Base-by-base conservation (phyloP, 2,888 invertebrate genomes). In the Dusona sp. region DNA sequence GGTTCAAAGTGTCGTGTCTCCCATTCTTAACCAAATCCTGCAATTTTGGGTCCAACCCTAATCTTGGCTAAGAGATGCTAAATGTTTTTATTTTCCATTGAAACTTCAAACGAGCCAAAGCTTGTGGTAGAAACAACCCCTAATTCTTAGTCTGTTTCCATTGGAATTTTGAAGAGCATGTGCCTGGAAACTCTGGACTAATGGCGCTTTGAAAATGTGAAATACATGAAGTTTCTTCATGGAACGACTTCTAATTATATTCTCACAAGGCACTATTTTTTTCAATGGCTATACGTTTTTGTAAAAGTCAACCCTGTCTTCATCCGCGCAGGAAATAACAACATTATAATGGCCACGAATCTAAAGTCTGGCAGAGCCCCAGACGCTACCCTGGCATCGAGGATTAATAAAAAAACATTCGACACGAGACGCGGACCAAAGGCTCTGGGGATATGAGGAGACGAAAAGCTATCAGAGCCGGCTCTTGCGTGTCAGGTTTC, bases 401-500 rank as follows among this genome's bases (percentile, higher is more conserved):
- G 74, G 67, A 85, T 79, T 61, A 85, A 78, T 38, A 19, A 22
- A 72, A 54, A 42, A 57, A 51, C 22, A n/a, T 70, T 64, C 42
- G 77, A 64, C 68, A 36, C 74, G 75, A 75, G 67, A 64, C 36
- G 75, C 45, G 72, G 68, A 54, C 13, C 16, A 51, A 51, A 51
- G 33, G 57, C 36, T 67, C 67, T n/a, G 45, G n/a, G 75, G 51
- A 33, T 75, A 67, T 48, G 65, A 67, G 75, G 68, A 78, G 81
- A 85, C 64, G 81, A 72, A 79, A 82, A 67, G 61, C 68, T 61
- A 75, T 25, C 79, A 72, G 70, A 36, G 81, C 73, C 29, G 77
- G 77, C 67, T 78, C 82, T 79, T 68, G 85, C 85, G 85, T 86
- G 83, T 86, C 80, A 57, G 83, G 80, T 87, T 85, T 81, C 87